phyloP scores from a whole-genome alignment of 2,113 vertebrate species.

The Urocynchramus pylzowi region DNA sequence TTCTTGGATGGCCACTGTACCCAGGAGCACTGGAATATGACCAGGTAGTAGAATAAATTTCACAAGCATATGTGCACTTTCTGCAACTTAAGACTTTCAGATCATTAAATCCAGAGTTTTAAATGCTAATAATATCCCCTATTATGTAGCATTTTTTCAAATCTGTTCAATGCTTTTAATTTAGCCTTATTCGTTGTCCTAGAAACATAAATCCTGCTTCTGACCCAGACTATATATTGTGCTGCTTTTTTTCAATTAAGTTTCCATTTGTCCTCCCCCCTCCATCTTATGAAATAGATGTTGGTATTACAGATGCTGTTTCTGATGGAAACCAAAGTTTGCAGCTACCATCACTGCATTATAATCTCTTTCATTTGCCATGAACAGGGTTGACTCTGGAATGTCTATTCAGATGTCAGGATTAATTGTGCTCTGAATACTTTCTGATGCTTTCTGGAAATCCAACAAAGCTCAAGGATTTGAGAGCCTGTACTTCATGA shows the following conservation, averaged over 20 bases:
- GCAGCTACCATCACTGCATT: background rate
- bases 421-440: background rate
- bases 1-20: constrained; percentile 98
- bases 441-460: background rate
- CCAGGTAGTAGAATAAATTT: constrained; percentile 82
- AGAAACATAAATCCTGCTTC: background rate
- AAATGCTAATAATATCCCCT: background rate
- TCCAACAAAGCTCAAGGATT: background rate
- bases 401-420: background rate
- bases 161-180: background rate
- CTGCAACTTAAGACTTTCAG: background rate
- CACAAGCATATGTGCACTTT: background rate
- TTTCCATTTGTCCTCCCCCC: background rate
- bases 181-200: background rate
- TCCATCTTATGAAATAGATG: background rate
- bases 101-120: background rate
- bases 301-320: background rate
- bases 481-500: background rate
- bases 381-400: background rate
- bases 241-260: background rate
- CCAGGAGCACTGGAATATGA: constrained; percentile 98
- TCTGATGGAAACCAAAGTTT: background rate
- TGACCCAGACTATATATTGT: background rate
- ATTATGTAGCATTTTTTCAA: background rate
- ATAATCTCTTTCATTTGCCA: background rate